These are phyloP conservation scores for Shinisaurus crocodilurus DNA, from an alignment of 2,113 vertebrate species.

Conservation along the genomic window DNA sequence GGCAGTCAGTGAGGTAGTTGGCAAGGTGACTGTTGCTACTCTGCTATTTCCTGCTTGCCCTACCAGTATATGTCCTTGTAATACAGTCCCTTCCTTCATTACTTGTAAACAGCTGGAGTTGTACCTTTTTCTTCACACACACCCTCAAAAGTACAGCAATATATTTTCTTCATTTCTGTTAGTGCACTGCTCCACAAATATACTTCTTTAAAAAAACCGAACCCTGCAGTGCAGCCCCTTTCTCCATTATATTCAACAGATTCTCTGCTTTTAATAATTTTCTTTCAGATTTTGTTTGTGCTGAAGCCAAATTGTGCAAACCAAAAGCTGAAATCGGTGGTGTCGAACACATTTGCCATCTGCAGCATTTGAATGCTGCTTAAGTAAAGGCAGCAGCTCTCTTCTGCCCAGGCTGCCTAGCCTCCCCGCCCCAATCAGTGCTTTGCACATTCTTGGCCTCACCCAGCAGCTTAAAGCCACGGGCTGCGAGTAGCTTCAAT, in stretches of 20 bases:
- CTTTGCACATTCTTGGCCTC: background rate
- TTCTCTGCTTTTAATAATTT: background rate
- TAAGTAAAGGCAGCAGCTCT: background rate
- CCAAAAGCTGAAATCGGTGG: background rate
- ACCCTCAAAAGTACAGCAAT: too few relatives aligned
- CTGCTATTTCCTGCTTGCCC: background rate
- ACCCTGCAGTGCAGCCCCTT: background rate
- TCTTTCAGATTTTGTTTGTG: background rate
- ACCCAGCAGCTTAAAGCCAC: background rate
- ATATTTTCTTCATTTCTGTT: background rate
- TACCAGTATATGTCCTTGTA: background rate
- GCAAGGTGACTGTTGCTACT: background rate
- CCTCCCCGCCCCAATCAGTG: background rate
- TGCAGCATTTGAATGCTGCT: background rate
- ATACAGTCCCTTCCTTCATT: background rate
- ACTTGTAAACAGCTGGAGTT: background rate
- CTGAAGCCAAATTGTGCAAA: background rate
- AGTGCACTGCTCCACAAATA: background rate
- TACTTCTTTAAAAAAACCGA: background rate
- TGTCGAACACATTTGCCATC: background rate
- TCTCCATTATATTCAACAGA: background rate
- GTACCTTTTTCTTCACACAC: background rate
- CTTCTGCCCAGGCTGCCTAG: background rate
- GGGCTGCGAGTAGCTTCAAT: too few relatives aligned
- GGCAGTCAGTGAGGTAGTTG: background rate